phyloP scores from a whole-genome alignment of 2,797 vertebrate genomes.

The Pterois miles region DNA sequence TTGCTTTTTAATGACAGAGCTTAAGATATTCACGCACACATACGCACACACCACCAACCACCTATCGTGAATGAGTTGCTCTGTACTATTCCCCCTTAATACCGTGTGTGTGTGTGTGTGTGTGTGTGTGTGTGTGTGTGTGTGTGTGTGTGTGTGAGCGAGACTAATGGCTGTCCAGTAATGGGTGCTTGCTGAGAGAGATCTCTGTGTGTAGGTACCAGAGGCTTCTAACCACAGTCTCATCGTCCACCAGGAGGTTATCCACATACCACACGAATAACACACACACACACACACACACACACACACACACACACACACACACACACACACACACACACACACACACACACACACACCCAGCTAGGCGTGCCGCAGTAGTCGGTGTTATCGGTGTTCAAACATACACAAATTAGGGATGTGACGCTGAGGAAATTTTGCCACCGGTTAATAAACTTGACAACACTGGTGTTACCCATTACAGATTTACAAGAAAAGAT shows the following conservation, averaged over 20 bases:
- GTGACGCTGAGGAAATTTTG: too few species aligned
- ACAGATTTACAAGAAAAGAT: too few species aligned
- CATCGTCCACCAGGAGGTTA: conserved; percentile 63
- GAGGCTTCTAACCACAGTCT: conserved; percentile 59
- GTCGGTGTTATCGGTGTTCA: too few species aligned
- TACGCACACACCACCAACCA: conserved; percentile 56
- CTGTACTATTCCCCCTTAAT: conserved; percentile 60
- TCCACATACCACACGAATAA: conserved; percentile 54
- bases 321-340: neutral
- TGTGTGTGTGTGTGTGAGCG: conserved; percentile 15
- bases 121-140: conserved; percentile 25
- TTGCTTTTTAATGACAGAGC: conserved; percentile 84
- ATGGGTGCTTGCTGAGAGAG: conserved; percentile 56
- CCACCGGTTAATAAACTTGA: too few species aligned
- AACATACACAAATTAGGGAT: too few species aligned
- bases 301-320: conserved; percentile 9
- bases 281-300: conserved; percentile 2
- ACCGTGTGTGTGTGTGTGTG: conserved; percentile 15
- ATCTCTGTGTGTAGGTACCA: conserved; percentile 63
- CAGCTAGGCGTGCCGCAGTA: neutral
- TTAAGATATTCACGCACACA: conserved; percentile 82
- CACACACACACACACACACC: neutral
- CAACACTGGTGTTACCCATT: too few species aligned
- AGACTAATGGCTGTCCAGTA: conserved; percentile 69
- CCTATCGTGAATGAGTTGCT: conserved; percentile 77